Conservation (phyloP, 2,797 vertebrate genomes). For the Takifugu ocellatus region DNA sequence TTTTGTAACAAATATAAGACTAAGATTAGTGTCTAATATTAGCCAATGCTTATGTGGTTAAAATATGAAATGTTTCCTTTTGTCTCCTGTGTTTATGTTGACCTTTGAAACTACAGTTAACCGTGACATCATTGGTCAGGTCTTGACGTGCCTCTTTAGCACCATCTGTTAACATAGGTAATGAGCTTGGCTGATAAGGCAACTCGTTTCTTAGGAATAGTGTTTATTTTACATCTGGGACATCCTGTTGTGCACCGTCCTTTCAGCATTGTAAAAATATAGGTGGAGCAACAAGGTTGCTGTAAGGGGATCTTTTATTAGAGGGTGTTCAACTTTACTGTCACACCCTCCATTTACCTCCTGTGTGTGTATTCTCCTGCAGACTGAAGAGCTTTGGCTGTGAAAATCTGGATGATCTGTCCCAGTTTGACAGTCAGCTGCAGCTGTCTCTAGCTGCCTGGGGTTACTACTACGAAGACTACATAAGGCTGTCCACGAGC, state of each 20-base stretch:
- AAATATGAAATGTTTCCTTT: neutral
- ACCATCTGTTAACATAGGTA: constrained; percentile 4
- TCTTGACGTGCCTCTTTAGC: neutral
- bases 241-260: constrained; percentile 10
- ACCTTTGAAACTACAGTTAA: neutral
- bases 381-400: constrained; percentile 80
- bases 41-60: too few relatives aligned
- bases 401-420: constrained; percentile 79
- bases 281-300: neutral
- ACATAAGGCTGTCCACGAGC: constrained; percentile 78
- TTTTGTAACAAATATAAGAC: too few relatives aligned
- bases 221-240: constrained; percentile 23
- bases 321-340: neutral
- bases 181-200: constrained; percentile 22
- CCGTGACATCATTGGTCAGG: too few relatives aligned
- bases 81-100: constrained; percentile 2
- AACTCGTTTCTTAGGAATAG: constrained; percentile 9
- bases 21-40: too few relatives aligned
- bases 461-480: constrained; percentile 84
- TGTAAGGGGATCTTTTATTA: neutral
- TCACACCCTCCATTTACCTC: neutral
- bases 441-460: constrained; percentile 80
- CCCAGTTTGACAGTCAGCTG: constrained; percentile 78
- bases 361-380: constrained; percentile 3
- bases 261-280: neutral